A percentile compares a stretch with the other conserved stretches of the same genome.
phyloP scores from a whole-genome alignment of 2,888 invertebrate species.

The Arrhopalites spinosus region DNA sequence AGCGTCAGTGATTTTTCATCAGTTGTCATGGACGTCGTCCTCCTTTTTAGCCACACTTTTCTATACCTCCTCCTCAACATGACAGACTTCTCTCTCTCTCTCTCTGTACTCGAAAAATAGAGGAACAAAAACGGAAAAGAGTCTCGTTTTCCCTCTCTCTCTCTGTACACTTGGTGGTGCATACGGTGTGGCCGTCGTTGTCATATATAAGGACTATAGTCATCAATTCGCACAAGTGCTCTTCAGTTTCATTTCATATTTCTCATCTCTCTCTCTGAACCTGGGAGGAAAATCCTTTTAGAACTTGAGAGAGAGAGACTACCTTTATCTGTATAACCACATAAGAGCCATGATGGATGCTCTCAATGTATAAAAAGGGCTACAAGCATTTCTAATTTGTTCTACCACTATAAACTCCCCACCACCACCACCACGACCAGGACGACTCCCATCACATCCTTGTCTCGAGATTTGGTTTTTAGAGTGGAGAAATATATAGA shows the following conservation, averaged over 20 bases:
- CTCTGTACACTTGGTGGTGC: neutral
- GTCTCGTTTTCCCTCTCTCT: conserved; percentile 15
- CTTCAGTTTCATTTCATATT: conserved; percentile 44
- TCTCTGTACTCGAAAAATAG: conserved; percentile 15
- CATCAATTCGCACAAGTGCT: conserved; percentile 39
- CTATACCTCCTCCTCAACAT: conserved; percentile 11
- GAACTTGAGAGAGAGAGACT: neutral
- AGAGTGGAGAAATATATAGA: neutral
- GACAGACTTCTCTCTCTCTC: neutral
- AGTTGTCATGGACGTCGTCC: conserved; percentile 27
- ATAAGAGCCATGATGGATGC: conserved; percentile 4
- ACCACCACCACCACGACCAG: too few relatives aligned
- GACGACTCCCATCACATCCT: too few relatives aligned
- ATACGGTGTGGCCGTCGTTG: conserved; percentile 6
- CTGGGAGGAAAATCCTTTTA: neutral
- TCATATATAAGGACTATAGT: conserved; percentile 32
- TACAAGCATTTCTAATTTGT: too few relatives aligned
- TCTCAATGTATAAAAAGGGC: too few relatives aligned
- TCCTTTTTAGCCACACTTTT: conserved; percentile 39
- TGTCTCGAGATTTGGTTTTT: too few relatives aligned
- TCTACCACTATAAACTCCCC: too few relatives aligned
- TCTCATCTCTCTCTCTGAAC: conserved; percentile 21
- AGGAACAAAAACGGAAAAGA: neutral
- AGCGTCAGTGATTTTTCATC: conserved; percentile 28
- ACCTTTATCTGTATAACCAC: conserved; percentile 13